Percentiles rank a stretch among this genome's conserved stretches.
Evolutionary conservation across 2,797 vertebrate genomes (phyloP).

Genomic region (Chaunax sp.): DNA sequence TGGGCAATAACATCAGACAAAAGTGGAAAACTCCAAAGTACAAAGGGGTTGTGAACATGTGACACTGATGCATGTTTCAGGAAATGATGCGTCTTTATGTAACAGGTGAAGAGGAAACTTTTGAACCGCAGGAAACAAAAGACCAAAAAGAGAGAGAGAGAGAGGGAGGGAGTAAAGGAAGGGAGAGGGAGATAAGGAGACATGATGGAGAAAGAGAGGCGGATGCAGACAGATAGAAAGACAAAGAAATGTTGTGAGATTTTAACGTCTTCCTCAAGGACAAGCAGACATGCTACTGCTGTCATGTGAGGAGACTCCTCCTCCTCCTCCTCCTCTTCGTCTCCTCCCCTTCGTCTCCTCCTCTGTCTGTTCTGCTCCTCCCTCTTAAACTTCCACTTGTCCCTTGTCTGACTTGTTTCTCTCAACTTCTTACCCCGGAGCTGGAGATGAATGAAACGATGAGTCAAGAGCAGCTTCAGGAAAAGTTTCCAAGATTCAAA

Average conservation of each 20-base stretch:
- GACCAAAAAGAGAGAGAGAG: neutral
- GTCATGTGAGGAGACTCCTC: slow-evolving; percentile 68
- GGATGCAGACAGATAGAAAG: slow-evolving; percentile 28
- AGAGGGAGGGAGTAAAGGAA: neutral
- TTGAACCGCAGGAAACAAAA: neutral
- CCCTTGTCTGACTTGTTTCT: slow-evolving; percentile 34
- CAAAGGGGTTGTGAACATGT: neutral
- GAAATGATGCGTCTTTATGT: slow-evolving; percentile 13
- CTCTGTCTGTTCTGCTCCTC: slow-evolving; percentile 51
- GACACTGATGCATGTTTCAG: neutral
- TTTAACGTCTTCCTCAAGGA: slow-evolving; percentile 74
- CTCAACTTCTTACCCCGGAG: slow-evolving; percentile 4
- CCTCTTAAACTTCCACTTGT: slow-evolving; percentile 41
- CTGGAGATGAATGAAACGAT: slow-evolving; percentile 27
- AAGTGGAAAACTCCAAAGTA: slow-evolving; percentile 45
- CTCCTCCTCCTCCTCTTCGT: slow-evolving; percentile 34
- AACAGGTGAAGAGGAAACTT: slow-evolving; percentile 17
- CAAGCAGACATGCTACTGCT: slow-evolving; percentile 55
- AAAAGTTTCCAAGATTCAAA: neutral
- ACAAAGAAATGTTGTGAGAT: slow-evolving; percentile 60
- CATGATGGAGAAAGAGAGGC: slow-evolving; percentile 4
- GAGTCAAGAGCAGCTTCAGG: neutral
- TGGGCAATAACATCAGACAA: slow-evolving; percentile 28
- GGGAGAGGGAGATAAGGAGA: slow-evolving; percentile 5
- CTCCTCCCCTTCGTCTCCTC: slow-evolving; percentile 33